Percentiles rank a stretch among this genome's conserved stretches.
phyloP scores from a whole-genome alignment of 2,888 invertebrate species.

The Thumatha senex region DNA sequence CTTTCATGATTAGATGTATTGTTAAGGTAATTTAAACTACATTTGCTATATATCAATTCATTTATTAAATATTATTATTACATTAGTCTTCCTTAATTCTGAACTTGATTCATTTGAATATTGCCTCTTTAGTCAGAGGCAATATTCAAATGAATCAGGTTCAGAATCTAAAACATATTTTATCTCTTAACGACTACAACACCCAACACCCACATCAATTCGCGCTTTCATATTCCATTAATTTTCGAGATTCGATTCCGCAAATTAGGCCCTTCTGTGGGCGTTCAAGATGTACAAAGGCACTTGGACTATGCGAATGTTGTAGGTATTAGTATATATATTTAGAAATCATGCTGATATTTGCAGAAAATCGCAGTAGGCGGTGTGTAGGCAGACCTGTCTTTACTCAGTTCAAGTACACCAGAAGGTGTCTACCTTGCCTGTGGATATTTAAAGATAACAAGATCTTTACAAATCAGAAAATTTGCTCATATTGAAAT shows the following conservation, averaged over 20 bases:
- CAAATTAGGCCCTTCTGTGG: constrained; percentile 7
- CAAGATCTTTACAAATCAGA: background rate
- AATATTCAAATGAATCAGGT: background rate
- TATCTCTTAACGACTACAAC: background rate
- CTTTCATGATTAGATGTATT: no score
- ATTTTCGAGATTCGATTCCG: constrained; percentile 4
- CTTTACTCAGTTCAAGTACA: constrained; percentile 30
- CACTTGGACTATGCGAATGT: constrained; percentile 3
- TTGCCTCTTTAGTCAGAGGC: no score
- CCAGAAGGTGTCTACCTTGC: constrained; percentile 1
- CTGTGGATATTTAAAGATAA: constrained; percentile 10
- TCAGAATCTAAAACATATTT: background rate
- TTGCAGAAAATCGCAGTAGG: constrained; percentile 30
- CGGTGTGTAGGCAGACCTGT: constrained; percentile 36
- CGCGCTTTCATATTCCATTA: constrained; percentile 5
- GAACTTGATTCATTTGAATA: no score
- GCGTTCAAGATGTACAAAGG: constrained; percentile 6
- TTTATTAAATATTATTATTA: no score
- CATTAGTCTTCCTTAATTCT: no score
- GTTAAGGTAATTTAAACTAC: no score
- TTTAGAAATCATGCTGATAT: constrained; percentile 23
- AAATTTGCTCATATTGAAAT: background rate
- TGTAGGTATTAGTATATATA: constrained; percentile 6
- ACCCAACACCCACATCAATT: background rate
- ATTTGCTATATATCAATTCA: no score